Evolutionary conservation across 2,113 vertebrate genomes (phyloP), one percentile per base, ranked within the genome.

Genomic region (Grammomys surdaster): DNA sequence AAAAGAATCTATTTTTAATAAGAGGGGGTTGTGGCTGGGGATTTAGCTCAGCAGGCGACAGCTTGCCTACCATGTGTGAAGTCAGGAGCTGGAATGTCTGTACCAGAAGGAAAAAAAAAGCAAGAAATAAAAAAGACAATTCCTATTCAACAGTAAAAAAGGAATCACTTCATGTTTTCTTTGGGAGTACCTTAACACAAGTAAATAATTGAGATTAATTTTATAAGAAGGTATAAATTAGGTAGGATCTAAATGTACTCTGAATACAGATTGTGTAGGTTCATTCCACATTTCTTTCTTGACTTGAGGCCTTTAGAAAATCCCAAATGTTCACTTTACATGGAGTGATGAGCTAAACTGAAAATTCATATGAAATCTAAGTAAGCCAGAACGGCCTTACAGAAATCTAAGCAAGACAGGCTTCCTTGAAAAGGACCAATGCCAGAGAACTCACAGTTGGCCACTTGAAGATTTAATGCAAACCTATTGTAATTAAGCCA

Each of bases 401-500:
- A 40, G 43, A 46, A 40, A 43, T 76, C 43, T 76, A 46, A 76
- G 73, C 24, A 14, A 58, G 80, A 20, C 54, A 60, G 14, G 20
- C 11, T 58, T 87, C 80, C 36, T 81, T 81, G 67, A 88, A 72
- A 76, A 88, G 89, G 12, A 80, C 56, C 19, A 90, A 85, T 36
- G 65, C 7, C 78, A 20, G 76, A 77, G 16, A 81, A 93, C 8
- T 94, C 51, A 56, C 8, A 87, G 5, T 48, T 95, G 22, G 54
- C 69, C 70, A 82, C 7, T 89, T 85, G 19, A 91, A 95, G 94
- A 91, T 28, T 85, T 80, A 90, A 88, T 93, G 51, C 16, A 82
- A 72, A 85, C 4, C 67, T 91, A 63, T 0, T 89, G 9, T 87
- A 70, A 89, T 75, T 73, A 81, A 84, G 22, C 48, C 10, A 54